Percentiles rank a stretch among this genome's conserved stretches.
phyloP scores from a whole-genome alignment of 2,888 invertebrate genomes.

The Campoplex nolae region DNA sequence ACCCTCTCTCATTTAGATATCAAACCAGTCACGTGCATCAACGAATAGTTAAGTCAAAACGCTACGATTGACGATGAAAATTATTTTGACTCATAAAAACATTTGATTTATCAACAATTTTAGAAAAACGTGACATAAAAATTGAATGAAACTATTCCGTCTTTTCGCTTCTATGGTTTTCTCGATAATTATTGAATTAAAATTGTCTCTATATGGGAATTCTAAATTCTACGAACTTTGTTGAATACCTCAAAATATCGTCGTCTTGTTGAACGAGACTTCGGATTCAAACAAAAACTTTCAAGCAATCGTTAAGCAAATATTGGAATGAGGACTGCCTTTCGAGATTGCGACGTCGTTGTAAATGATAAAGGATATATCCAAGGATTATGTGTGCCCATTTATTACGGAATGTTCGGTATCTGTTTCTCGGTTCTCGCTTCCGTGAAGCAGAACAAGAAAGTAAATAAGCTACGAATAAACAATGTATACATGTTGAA shows the following conservation, averaged over 20 bases:
- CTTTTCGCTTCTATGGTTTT: too few relatives aligned
- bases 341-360: not conserved
- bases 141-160: not conserved
- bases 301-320: not conserved
- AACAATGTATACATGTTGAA: not conserved
- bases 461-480: constrained; percentile 14
- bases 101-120: too few relatives aligned
- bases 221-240: not conserved
- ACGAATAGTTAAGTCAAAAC: not conserved
- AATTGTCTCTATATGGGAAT: not conserved
- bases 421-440: not conserved
- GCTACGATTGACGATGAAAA: not conserved
- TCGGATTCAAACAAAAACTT: not conserved
- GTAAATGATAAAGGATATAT: constrained; percentile 15
- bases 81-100: too few relatives aligned
- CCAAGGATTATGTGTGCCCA: not conserved
- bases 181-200: not conserved
- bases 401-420: not conserved
- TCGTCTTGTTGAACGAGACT: not conserved
- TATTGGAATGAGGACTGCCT: not conserved
- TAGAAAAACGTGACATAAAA: too few relatives aligned
- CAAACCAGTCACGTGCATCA: not conserved
- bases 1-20: not conserved
- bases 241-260: not conserved
- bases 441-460: not conserved